A percentile compares a stretch with the other conserved stretches of the same genome.
These are phyloP conservation scores for Dorcus parallelipipedus DNA, from an alignment of 2,888 invertebrate genomes.

Conservation along the genomic window DNA sequence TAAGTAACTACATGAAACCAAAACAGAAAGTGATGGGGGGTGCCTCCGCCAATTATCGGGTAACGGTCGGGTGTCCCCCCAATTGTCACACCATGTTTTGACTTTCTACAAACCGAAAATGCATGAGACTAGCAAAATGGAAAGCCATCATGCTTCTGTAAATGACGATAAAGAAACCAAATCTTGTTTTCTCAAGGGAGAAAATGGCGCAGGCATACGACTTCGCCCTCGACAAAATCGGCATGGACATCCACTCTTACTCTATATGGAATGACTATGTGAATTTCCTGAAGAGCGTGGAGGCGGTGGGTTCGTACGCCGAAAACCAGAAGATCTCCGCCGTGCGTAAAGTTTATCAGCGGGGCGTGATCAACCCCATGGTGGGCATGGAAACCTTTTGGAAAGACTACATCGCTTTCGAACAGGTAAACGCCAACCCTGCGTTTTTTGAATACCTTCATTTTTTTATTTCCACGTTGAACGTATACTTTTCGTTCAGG, in stretches of 20 bases:
- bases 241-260: conserved; percentile 96
- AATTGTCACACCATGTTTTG: neutral
- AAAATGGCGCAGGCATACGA: conserved; percentile 99
- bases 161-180: neutral
- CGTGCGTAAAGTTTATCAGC: conserved; percentile 94
- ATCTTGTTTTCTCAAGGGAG: conserved; percentile 62
- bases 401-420: conserved; percentile 98
- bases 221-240: conserved; percentile 98
- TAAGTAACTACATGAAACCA: conserved; percentile 51
- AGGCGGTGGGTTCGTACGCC: conserved; percentile 97
- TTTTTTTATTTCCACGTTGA: too few species aligned
- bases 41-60: too few species aligned
- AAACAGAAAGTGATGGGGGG: too few species aligned
- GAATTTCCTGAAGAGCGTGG: conserved; percentile 90
- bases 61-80: neutral
- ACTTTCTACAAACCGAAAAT: neutral
- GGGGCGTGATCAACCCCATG: conserved; percentile 95
- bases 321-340: conserved; percentile 99
- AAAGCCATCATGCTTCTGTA: neutral
- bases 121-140: neutral
- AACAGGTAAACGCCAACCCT: conserved; percentile 56
- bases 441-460: neutral
- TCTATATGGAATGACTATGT: conserved; percentile 98
- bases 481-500: conserved; percentile 20
- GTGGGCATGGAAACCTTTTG: conserved; percentile 94